These are phyloP conservation scores for Hydra vulgaris DNA, from an alignment of 30 jellyfish, hydroid and myxozoan genomes.

Conservation along the genomic window DNA sequence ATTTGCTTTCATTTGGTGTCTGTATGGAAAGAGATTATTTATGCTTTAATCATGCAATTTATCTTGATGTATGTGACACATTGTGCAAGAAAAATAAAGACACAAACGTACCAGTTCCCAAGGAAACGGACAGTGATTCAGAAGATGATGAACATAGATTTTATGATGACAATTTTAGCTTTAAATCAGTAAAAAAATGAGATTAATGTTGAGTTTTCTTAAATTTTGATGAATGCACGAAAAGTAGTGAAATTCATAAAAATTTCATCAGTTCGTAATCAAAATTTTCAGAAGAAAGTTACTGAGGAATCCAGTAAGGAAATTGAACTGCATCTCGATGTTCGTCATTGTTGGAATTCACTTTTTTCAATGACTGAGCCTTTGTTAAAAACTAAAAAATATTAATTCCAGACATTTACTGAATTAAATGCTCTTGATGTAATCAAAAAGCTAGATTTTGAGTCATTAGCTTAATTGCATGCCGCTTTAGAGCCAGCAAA, in stretches of 20 bases:
- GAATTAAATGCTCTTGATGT: no score
- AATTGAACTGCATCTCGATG: neutral
- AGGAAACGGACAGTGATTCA: no score
- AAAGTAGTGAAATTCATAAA: neutral
- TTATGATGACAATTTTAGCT: neutral
- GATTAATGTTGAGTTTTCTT: neutral
- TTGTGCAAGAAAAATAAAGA: no score
- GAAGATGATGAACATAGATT: neutral
- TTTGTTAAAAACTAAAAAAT: no score
- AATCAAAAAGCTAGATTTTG: no score
- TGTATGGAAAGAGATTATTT: neutral
- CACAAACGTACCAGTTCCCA: no score
- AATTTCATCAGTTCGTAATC: neutral
- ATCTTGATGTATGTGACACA: no score
- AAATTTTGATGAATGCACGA: neutral
- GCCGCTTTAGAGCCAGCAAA: no score
- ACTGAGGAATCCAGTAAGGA: neutral
- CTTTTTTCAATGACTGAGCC: no score
- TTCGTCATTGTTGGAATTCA: neutral
- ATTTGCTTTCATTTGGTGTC: neutral
- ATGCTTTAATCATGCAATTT: neutral
- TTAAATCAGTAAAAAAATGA: neutral
- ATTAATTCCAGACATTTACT: no score
- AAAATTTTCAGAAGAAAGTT: no score
- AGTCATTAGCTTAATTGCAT: no score